Percentiles rank a stretch among this genome's conserved stretches.
phyloP scores from a whole-genome alignment of 2,113 vertebrate species.

The Poeciliopsis turrubarensis region DNA sequence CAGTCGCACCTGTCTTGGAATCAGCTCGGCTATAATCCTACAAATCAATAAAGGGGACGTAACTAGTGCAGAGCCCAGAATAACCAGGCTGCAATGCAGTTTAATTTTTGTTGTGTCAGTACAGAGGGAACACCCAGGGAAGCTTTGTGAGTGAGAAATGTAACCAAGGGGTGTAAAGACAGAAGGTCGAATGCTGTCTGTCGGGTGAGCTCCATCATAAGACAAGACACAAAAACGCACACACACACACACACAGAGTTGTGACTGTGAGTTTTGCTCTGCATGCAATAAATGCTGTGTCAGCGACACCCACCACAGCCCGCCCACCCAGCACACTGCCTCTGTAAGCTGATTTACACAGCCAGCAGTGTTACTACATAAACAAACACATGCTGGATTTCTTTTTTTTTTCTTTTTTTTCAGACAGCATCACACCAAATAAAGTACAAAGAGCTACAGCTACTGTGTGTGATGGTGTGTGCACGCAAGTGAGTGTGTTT shows the following conservation, averaged over 20 bases:
- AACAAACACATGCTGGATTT: constrained; percentile 62
- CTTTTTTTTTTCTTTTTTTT: constrained; percentile 29
- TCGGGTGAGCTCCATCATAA: constrained; percentile 45
- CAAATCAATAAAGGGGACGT: constrained; percentile 54
- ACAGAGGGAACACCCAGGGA: constrained; percentile 43
- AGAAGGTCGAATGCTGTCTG: constrained; percentile 50
- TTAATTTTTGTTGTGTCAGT: constrained; percentile 44
- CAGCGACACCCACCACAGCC: constrained; percentile 72
- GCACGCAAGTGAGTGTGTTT: constrained; percentile 20
- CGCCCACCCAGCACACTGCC: constrained; percentile 71
- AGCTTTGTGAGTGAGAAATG: constrained; percentile 31
- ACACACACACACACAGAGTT: constrained; percentile 23
- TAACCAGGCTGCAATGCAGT: constrained; percentile 53
- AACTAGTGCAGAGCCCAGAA: constrained; percentile 50
- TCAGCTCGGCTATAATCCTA: constrained; percentile 36
- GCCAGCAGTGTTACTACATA: constrained; percentile 63
- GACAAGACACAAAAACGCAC: constrained; percentile 36
- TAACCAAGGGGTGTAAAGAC: constrained; percentile 54
- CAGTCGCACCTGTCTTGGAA: constrained; percentile 51
- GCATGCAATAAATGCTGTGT: constrained; percentile 71
- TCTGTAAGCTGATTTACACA: constrained; percentile 75
- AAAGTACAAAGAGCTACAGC: constrained; percentile 13
- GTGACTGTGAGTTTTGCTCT: constrained; percentile 65
- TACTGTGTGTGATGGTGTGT: not conserved
- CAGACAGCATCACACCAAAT: constrained; percentile 29